Base-by-base conservation (phyloP, 2,797 vertebrate genomes). In the Chanos chanos region DNA sequence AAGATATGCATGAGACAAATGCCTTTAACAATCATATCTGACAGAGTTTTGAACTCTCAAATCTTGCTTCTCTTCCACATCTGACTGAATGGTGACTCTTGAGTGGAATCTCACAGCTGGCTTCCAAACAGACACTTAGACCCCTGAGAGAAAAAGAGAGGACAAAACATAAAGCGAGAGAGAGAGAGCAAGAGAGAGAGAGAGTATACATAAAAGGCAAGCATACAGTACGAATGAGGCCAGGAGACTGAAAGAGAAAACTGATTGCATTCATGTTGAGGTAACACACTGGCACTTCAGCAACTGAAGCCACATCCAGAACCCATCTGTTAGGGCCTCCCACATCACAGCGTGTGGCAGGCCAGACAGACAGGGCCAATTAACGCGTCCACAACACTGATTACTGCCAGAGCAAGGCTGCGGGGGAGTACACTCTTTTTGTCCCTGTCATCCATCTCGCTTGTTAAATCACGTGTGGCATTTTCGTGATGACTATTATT, bases 401-500 rank as follows among this genome's bases (percentile, higher is more conserved):
- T 60, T 60, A 60, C 57, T 40, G 45, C 45, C 57, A 50, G 57
- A 40, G 57, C 56, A 48, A 37, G 8, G 21, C 7, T 21, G 7
- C 54, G 21, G 37, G 33, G 15, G 56, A 37, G 44, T 49, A 36
- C 49, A 62, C 60, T 36, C 60, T 27, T 3, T 34, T 49, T 34
- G 39, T 18, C 49, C 28, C 39, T 25, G 39, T 28, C 50, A 63
- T 63, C 41, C 50, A 54, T 63, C 61, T 63, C 33, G 13, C 15
- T 40, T 51, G 45, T 33, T 53, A 63, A 54, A 63, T 63, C 50
- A 54, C 41, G 63, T 54, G 50, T 63, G 61, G 50, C 61, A 54
- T 63, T 63, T 63, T 44, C 24, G 2, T 63, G 50, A 63, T 54
- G 24, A 47, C 50, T 54, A 63, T 54, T 63, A 63, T 54, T 63